A percentile compares a stretch with the other conserved stretches of the same genome.
phyloP scores from a whole-genome alignment of 1,140 invertebrate species.

The Tetranychus cinnabarinus region DNA sequence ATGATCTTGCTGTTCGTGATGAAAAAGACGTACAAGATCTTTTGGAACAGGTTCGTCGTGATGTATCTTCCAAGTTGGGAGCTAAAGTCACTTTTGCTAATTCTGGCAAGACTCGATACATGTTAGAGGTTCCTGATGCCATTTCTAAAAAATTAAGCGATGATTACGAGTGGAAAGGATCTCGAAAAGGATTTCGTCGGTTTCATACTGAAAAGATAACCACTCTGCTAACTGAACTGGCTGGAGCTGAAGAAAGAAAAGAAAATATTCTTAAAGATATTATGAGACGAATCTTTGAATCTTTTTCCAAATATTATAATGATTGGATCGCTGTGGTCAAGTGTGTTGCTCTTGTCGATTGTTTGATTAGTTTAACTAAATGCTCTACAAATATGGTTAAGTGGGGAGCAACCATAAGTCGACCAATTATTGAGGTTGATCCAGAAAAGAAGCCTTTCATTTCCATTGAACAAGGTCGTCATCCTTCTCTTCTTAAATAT shows the following conservation, averaged over 20 bases:
- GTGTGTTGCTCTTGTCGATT: slow-evolving; percentile 58
- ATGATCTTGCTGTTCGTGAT: slow-evolving; percentile 43
- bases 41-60: slow-evolving; percentile 39
- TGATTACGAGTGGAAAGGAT: slow-evolving; percentile 48
- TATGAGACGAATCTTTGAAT: slow-evolving; percentile 67
- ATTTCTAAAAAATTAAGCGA: slow-evolving; percentile 32
- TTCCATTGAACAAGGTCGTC: slow-evolving; percentile 55
- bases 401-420: slow-evolving; percentile 37
- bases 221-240: slow-evolving; percentile 44
- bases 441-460: slow-evolving; percentile 39
- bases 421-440: slow-evolving; percentile 38
- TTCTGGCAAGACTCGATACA: slow-evolving; percentile 67
- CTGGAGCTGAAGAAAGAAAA: slow-evolving; percentile 50
- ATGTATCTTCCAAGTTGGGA: slow-evolving; percentile 35
- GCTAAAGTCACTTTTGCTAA: slow-evolving; percentile 49
- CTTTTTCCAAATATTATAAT: slow-evolving; percentile 51
- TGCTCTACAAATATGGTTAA: slow-evolving; percentile 36
- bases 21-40: slow-evolving; percentile 41
- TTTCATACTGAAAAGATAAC: slow-evolving; percentile 52
- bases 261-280: slow-evolving; percentile 55
- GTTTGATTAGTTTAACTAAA: slow-evolving; percentile 50
- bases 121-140: slow-evolving; percentile 70
- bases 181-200: slow-evolving; percentile 66
- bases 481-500: slow-evolving; percentile 48
- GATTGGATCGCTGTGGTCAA: slow-evolving; percentile 55